Base-by-base conservation (phyloP, 2,797 vertebrate genomes). In the Pangasius sanitwongsei region DNA sequence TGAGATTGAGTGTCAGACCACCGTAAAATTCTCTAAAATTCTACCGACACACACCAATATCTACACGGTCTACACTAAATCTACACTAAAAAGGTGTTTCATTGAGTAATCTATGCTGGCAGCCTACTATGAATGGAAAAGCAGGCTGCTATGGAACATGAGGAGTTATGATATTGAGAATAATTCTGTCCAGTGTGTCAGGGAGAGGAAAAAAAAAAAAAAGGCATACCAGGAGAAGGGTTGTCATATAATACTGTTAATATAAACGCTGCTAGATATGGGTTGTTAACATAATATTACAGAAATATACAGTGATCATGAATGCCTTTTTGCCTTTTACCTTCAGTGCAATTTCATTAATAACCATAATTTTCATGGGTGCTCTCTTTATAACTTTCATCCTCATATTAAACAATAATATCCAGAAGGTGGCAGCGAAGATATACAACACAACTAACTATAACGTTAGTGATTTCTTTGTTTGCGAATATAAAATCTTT, bases 401-500 rank as follows among this genome's bases (percentile, higher is more conserved):
- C 13, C 18, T 77, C 25, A 50, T 18, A 25, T 78, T 53, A 18
- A 28, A 78, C 13, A 80, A 31, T 55, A 80, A 20, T 80, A 53
- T 57, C 78, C 78, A 81, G 53, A 81, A 57, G 78, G 78, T 57
- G 78, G n/a, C 53, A 34, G 53, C 78, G 57, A 57, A 57, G 31
- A 57, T 57, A 81, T 57, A 37, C 9, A 9, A 41, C 69, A 37
- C 69, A 72, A 2, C 69, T 20, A 37, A 72, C 6, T 37, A 34
- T 41, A 41, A 20, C 12, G 70, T 16, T 7, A 34, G 28, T n/a
- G 3, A 34, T 34, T 34, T 69, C 1, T 72, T 20, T 20, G 34
- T 20, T 69, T 37, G 34, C 69, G 1, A 70, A 37, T 8, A 37
- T 37, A 31, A 31, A 31, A 37, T 37, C 34, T 70, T 70, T 70